Conservation (phyloP, 2,888 invertebrate genomes). For the Thecocarcelia acutangulata region DNA sequence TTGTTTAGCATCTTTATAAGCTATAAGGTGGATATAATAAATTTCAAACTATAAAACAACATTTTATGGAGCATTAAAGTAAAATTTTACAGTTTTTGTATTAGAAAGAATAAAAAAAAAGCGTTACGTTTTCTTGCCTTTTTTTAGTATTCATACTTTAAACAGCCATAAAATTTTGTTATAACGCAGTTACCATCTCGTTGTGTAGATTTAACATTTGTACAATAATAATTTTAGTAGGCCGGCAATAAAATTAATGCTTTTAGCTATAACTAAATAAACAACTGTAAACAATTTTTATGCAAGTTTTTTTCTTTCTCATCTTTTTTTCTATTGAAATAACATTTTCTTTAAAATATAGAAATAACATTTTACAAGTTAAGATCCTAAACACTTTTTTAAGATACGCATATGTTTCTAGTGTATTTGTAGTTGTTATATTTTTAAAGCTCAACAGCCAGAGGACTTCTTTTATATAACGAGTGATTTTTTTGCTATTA, state of each 20-base stretch:
- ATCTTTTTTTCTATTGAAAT: slow-evolving; percentile 45
- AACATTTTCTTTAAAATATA: no score
- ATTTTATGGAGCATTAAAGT: slow-evolving; percentile 71
- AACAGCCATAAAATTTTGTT: slow-evolving; percentile 63
- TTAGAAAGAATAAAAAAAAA: slow-evolving; percentile 59
- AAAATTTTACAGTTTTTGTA: slow-evolving; percentile 69
- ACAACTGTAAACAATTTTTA: slow-evolving; percentile 54
- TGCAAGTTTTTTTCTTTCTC: neutral
- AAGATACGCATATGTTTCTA: no score
- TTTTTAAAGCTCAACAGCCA: no score
- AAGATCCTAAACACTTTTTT: no score
- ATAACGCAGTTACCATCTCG: slow-evolving; percentile 52
- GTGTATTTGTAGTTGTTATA: no score
- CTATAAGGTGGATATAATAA: slow-evolving; percentile 70
- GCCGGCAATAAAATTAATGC: slow-evolving; percentile 69
- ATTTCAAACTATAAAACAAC: slow-evolving; percentile 78
- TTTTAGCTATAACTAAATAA: slow-evolving; percentile 54
- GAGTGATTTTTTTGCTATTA: no score
- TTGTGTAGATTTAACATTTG: slow-evolving; percentile 42
- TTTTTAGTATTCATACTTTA: slow-evolving; percentile 47
- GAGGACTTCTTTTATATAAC: no score
- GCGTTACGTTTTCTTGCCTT: slow-evolving; percentile 28
- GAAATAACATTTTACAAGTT: slow-evolving; percentile 14
- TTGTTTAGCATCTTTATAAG: neutral
- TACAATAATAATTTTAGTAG: slow-evolving; percentile 62